These are phyloP conservation scores for Sicus ferrugineus DNA, from an alignment of 2,888 invertebrate genomes.

Conservation along the genomic window DNA sequence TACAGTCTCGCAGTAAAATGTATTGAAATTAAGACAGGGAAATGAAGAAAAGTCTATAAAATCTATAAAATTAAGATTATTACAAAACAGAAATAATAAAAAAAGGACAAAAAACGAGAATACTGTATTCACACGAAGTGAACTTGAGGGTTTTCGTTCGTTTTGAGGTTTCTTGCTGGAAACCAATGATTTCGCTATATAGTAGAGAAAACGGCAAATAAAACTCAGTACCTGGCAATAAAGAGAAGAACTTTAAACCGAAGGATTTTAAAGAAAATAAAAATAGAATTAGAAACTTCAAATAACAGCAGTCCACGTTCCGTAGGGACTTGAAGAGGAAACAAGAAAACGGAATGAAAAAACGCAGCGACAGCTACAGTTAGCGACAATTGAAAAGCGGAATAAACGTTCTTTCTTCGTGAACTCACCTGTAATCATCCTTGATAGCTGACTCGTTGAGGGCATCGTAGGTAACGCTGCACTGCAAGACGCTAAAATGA, in stretches of 20 bases:
- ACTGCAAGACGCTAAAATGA: conserved; percentile 69
- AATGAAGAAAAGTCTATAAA: no score
- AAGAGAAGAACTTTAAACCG: neutral
- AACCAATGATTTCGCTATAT: no score
- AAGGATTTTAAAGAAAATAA: neutral
- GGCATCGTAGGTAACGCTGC: conserved; percentile 68
- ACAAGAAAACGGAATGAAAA: neutral
- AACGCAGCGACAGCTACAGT: neutral
- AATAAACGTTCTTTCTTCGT: neutral
- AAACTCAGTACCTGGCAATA: neutral
- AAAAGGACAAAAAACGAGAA: neutral
- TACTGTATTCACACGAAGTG: no score
- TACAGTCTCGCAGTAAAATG: no score
- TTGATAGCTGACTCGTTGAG: conserved; percentile 53
- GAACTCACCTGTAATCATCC: conserved; percentile 59
- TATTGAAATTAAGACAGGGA: no score
- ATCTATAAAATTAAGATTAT: no score
- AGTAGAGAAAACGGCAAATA: no score
- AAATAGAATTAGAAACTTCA: neutral
- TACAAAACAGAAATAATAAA: neutral
- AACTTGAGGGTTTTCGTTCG: no score
- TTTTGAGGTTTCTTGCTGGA: no score
- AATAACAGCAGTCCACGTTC: no score
- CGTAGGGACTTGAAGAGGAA: no score
- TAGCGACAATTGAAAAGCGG: neutral